Percentiles rank a stretch among this genome's conserved stretches.
These are phyloP conservation scores for Platysternon megacephalum DNA, from an alignment of 2,113 vertebrate species.

Conservation along the genomic window DNA sequence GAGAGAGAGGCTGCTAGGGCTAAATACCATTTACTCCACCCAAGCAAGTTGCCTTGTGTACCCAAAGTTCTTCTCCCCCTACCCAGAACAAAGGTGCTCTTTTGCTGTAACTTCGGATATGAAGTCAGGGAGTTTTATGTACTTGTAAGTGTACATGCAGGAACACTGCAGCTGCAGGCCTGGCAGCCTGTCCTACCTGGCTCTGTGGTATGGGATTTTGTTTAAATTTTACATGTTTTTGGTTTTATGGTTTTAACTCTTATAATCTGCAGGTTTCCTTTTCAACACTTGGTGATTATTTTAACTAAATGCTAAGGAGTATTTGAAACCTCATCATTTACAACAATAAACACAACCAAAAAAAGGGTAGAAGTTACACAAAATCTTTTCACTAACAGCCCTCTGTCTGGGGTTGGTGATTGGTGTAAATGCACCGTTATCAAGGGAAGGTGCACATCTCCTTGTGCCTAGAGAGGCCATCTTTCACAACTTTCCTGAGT, in stretches of 20 bases:
- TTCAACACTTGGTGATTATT: neutral
- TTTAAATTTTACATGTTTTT: neutral
- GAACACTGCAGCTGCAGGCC: neutral
- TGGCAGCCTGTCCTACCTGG: neutral
- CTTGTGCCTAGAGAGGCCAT: rapidly evolving
- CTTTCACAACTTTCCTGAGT: rapidly evolving
- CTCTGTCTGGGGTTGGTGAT: neutral
- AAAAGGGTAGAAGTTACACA: rapidly evolving
- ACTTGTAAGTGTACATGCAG: neutral
- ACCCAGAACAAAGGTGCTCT: neutral
- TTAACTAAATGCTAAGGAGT: neutral
- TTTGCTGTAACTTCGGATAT: neutral
- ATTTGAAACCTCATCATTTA: rapidly evolving
- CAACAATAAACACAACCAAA: neutral
- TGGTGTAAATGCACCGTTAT: rapidly evolving
- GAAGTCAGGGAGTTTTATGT: neutral
- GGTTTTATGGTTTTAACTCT: neutral
- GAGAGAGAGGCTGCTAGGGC: neutral
- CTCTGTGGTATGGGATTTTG: neutral
- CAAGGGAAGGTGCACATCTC: rapidly evolving
- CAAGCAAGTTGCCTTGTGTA: neutral
- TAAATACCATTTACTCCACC: neutral
- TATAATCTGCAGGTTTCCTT: neutral
- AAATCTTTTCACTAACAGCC: neutral
- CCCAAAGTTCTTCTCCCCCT: neutral